Evolutionary conservation across 2,888 invertebrate species (phyloP).

Genomic region (Tetanocera ferruginea): DNA sequence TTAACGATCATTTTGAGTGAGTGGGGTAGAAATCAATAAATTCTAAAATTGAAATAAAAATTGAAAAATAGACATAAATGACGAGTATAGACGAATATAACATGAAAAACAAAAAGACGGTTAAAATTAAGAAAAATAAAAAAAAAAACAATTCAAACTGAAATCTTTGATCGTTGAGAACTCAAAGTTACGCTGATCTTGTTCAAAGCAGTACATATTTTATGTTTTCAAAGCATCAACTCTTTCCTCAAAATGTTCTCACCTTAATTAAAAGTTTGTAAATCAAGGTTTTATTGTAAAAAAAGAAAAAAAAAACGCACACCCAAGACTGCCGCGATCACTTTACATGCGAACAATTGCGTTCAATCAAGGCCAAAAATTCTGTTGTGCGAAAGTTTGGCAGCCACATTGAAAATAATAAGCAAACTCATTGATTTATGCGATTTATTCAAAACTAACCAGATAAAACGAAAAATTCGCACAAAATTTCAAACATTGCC

Average conservation of each 20-base stretch:
- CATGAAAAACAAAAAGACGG: neutral
- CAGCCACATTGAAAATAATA: conserved; percentile 2
- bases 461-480: conserved; percentile 48
- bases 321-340: conserved; percentile 16
- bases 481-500: conserved; percentile 50
- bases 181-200: too few species aligned
- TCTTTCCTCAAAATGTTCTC: neutral
- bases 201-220: neutral
- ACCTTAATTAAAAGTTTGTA: conserved; percentile 24
- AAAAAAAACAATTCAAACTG: neutral
- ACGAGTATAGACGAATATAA: neutral
- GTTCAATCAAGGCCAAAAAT: conserved; percentile 18
- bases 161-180: neutral
- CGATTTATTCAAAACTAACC: conserved; percentile 53
- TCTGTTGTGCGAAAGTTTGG: neutral
- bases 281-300: neutral
- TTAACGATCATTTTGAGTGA: conserved; percentile 3
- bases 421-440: conserved; percentile 51
- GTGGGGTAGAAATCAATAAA: neutral
- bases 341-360: conserved; percentile 31
- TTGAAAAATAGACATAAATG: neutral
- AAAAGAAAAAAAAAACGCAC: too few species aligned
- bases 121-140: neutral
- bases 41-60: neutral
- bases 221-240: neutral